Conservation (phyloP, 2,113 vertebrate genomes). For the Elachura formosa region DNA sequence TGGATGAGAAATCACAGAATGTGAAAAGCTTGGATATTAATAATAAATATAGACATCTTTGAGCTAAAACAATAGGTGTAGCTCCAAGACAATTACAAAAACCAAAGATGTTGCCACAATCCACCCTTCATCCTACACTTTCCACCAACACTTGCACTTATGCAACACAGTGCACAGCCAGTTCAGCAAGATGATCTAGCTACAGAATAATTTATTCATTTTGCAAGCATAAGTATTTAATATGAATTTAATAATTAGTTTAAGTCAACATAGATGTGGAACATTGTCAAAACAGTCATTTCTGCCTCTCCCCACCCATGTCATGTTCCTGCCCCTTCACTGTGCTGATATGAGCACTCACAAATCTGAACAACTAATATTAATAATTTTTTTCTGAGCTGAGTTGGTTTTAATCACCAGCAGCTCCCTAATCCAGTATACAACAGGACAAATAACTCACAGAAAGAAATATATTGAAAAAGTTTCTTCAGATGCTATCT, state of each 20-base stretch:
- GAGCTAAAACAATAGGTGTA: background rate
- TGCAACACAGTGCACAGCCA: background rate
- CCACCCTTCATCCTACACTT: background rate
- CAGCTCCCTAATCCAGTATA: background rate
- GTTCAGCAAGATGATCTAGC: background rate
- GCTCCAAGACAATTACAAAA: background rate
- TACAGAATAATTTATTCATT: background rate
- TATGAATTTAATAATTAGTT: background rate
- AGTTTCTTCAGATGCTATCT: background rate
- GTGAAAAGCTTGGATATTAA: background rate
- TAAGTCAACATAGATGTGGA: background rate
- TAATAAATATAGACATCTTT: background rate
- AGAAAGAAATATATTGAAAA: background rate
- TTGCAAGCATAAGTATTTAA: background rate
- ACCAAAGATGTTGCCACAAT: background rate
- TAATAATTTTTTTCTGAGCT: background rate
- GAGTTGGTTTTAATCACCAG: background rate
- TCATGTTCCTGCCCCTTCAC: background rate
- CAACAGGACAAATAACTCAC: background rate
- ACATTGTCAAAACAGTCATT: background rate
- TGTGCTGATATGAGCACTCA: background rate
- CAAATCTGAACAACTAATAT: background rate
- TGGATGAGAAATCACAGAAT: conserved; percentile 2
- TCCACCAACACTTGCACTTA: background rate
- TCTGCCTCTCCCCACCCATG: background rate